Conservation (phyloP, 2,797 vertebrate genomes). For the Darevskia nairensis region DNA sequence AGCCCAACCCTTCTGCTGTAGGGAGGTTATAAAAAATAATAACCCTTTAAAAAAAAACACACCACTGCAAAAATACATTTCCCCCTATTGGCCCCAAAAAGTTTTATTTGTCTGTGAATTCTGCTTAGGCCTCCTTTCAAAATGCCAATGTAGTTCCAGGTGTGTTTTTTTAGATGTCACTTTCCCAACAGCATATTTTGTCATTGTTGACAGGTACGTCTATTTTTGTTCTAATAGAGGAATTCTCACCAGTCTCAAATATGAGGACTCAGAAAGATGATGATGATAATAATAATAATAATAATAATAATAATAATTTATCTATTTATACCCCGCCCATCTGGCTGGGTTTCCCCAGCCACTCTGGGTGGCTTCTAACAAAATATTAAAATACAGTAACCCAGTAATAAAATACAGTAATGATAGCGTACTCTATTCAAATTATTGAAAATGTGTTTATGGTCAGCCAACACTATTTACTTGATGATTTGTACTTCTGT, state of each 20-base stretch:
- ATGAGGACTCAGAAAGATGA: background rate
- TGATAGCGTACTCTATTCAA: background rate
- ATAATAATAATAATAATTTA: no score
- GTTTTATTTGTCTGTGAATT: background rate
- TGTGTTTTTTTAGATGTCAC: background rate
- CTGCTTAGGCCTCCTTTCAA: background rate
- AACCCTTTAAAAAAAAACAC: background rate
- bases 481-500: background rate
- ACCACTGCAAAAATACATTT: background rate
- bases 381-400: no score
- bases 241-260: background rate
- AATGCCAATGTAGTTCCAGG: background rate
- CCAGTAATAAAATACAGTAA: no score
- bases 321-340: no score
- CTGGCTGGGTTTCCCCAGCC: no score
- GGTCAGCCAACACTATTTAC: background rate
- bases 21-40: background rate
- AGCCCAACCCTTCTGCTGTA: background rate
- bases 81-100: background rate
- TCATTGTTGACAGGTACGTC: background rate
- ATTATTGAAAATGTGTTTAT: background rate
- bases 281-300: no score
- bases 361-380: no score
- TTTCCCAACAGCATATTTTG: background rate
- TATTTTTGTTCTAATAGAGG: background rate